phyloP scores from a whole-genome alignment of 2,113 vertebrate species.

The Halichoerus grypus region DNA sequence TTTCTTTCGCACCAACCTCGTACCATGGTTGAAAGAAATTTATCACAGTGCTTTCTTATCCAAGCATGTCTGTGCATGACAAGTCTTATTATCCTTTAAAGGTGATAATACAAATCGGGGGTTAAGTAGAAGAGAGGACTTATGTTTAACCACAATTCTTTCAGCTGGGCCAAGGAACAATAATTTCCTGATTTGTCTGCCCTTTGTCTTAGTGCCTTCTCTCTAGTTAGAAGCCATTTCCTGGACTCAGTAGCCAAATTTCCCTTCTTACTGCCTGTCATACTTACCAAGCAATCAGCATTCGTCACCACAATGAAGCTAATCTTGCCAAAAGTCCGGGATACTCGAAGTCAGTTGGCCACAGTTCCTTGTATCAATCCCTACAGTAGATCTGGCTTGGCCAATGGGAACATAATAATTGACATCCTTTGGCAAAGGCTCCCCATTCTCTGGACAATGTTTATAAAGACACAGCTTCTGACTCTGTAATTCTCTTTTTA shows the following conservation, averaged over 20 bases:
- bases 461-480: constrained; percentile 28
- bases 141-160: background rate
- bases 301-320: constrained; percentile 7
- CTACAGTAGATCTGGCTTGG: background rate
- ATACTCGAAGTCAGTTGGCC: constrained; percentile 46
- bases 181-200: constrained; percentile 46
- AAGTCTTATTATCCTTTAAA: constrained; percentile 39
- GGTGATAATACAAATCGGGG: background rate
- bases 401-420: constrained; percentile 26
- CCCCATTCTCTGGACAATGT: background rate
- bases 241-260: background rate
- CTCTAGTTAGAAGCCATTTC: constrained; percentile 14
- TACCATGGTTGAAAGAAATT: background rate
- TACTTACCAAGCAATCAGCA: constrained; percentile 7
- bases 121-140: background rate
- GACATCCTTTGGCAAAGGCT: constrained; percentile 49
- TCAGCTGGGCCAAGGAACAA: background rate
- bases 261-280: background rate
- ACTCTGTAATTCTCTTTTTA: constrained; percentile 40
- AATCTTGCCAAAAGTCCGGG: constrained; percentile 53
- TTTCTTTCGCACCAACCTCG: background rate
- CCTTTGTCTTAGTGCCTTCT: constrained; percentile 22
- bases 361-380: background rate
- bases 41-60: constrained; percentile 18
- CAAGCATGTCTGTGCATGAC: background rate